Evolutionary conservation across 1,140 invertebrate species (phyloP), one percentile per base, ranked within the genome.

Genomic region (Chironomus tepperi): DNA sequence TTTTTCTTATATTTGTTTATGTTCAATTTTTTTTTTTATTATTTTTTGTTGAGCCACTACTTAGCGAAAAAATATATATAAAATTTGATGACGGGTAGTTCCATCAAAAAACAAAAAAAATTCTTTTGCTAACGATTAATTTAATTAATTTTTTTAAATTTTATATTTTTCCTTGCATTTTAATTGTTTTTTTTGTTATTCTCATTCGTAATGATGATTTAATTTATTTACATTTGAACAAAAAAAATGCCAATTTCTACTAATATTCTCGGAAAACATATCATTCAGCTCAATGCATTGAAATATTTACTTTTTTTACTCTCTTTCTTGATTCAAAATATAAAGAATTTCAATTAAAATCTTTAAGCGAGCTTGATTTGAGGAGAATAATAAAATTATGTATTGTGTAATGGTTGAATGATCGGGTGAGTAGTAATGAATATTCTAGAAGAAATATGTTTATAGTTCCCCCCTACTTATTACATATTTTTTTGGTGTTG

Each of bases 21-120:
- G 24, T 34, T 34, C 24, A 34, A 34, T 34, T 34, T 34, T 34
- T 34, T 34, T 34, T 2, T 34, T 34, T 34, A 34, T 34, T 34
- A 34, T 34, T 34, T n/a, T 34, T 34, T 34, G 24, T 34, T 34
- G 24, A 34, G 24, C 24, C 24, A 34, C 47, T 57, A 57, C 47
- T 57, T 57, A 57, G 47, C 47, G 47, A n/a, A 57, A n/a, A 57
- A 57, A 57, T n/a, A n/a, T n/a, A 57, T 57, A 15, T 57, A 57
- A 15, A 47, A 47, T 47, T 47, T n/a, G 43, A 47, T 47, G 43
- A 15, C n/a, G n/a, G n/a, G n/a, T n/a, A 47, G 15, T 57, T 57
- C 47, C 47, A 57, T 57, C 12, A 57, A 9, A 15, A n/a, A 57
- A 57, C 47, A 57, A 57, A n/a, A n/a, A n/a, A n/a, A n/a, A n/a